phyloP scores from a whole-genome alignment of 1,140 invertebrate genomes.

The Hydropsyche tenuis region DNA sequence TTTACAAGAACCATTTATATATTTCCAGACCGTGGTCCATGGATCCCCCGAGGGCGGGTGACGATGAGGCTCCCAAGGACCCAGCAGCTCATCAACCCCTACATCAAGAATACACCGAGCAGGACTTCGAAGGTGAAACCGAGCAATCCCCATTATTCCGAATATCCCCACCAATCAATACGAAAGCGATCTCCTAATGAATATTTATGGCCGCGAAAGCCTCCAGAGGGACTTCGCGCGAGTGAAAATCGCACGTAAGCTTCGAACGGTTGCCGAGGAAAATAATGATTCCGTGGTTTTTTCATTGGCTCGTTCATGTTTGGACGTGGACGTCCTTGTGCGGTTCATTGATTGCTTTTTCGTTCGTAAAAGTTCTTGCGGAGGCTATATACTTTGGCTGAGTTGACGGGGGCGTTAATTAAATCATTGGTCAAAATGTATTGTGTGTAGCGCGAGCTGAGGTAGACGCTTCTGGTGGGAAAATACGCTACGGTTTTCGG shows the following conservation, averaged over 20 bases:
- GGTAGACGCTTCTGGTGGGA: too few relatives aligned
- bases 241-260: too few relatives aligned
- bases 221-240: too few relatives aligned
- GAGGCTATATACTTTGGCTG: too few relatives aligned
- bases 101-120: constrained; percentile 81
- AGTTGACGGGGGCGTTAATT: too few relatives aligned
- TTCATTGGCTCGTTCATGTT: too few relatives aligned
- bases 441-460: too few relatives aligned
- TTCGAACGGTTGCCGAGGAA: too few relatives aligned
- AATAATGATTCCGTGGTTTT: too few relatives aligned
- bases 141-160: not conserved
- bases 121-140: constrained; percentile 82
- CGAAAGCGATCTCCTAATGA: not conserved
- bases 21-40: constrained; percentile 66
- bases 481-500: too few relatives aligned
- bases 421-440: too few relatives aligned
- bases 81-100: constrained; percentile 77
- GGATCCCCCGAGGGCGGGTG: constrained; percentile 66
- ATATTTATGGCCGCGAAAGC: not conserved
- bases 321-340: not conserved
- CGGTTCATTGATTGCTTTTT: constrained; percentile 1
- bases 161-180: not conserved
- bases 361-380: not conserved
- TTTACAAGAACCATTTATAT: too few relatives aligned
- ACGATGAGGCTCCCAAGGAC: constrained; percentile 83